phyloP scores from a whole-genome alignment of 2,113 vertebrate species.

The Mixornis gularis region DNA sequence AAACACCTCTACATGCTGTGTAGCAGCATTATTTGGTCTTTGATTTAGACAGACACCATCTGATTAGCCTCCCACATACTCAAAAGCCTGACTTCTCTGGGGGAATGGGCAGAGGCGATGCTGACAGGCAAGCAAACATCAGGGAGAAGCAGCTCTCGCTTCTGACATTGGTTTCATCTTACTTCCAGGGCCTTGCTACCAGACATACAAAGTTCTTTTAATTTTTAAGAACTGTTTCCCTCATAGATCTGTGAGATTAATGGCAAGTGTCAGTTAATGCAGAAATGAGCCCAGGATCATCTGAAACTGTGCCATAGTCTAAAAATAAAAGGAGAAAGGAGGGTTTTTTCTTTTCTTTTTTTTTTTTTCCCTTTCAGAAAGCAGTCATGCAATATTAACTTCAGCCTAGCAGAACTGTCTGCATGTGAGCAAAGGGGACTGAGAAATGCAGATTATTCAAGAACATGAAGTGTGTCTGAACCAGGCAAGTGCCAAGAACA shows the following conservation, averaged over 20 bases:
- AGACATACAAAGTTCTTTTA: neutral
- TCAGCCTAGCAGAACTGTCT: neutral
- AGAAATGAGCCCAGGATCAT: neutral
- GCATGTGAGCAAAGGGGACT: neutral
- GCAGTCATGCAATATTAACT: conserved; percentile 4
- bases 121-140: neutral
- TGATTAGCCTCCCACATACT: neutral
- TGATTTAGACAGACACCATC: conserved; percentile 14
- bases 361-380: neutral
- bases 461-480: neutral
- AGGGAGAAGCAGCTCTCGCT: neutral
- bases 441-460: neutral
- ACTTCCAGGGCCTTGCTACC: neutral
- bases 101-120: neutral
- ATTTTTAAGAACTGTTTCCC: neutral
- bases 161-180: neutral
- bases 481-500: neutral
- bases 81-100: neutral
- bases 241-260: neutral
- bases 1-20: neutral
- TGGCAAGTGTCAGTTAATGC: neutral
- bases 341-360: rapidly evolving
- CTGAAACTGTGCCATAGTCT: neutral
- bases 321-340: neutral
- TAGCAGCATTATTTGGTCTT: neutral